Conservation (phyloP, 1,140 invertebrate genomes). For the Camponotus pennsylvanicus region DNA sequence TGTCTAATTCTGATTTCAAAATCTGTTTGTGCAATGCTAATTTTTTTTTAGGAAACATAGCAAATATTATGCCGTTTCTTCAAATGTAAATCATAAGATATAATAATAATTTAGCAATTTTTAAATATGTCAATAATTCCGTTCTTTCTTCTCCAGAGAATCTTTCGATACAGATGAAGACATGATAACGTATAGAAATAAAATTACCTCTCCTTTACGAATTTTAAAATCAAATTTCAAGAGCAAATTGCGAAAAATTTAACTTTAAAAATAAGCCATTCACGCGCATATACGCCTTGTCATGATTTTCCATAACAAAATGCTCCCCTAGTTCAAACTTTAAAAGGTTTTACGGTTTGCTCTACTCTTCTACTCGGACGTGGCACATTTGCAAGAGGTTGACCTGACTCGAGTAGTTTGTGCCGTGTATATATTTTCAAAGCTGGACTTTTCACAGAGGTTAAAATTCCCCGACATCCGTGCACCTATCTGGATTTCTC, state of each 20-base stretch:
- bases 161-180: neutral
- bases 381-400: slow-evolving; percentile 52
- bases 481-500: neutral
- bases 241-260: slow-evolving; percentile 27
- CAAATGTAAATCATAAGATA: slow-evolving; percentile 2
- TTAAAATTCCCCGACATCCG: slow-evolving; percentile 19
- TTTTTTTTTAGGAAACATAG: neutral
- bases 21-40: slow-evolving; percentile 35
- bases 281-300: neutral
- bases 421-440: slow-evolving; percentile 21
- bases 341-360: slow-evolving; percentile 53
- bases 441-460: slow-evolving; percentile 13
- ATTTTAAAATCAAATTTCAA: slow-evolving; percentile 28
- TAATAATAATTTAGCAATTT: slow-evolving; percentile 3
- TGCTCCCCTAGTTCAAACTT: slow-evolving; percentile 39
- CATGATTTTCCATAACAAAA: slow-evolving; percentile 51
- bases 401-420: slow-evolving; percentile 23
- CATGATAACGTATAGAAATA: neutral
- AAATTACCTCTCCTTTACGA: neutral
- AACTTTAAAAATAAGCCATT: slow-evolving; percentile 23
- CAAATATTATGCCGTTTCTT: neutral
- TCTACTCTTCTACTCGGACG: slow-evolving; percentile 44
- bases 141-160: neutral
- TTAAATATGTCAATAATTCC: slow-evolving; percentile 1
- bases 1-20: slow-evolving; percentile 47